Conservation (phyloP, 2,113 vertebrate genomes). For the Prinia subflava region DNA sequence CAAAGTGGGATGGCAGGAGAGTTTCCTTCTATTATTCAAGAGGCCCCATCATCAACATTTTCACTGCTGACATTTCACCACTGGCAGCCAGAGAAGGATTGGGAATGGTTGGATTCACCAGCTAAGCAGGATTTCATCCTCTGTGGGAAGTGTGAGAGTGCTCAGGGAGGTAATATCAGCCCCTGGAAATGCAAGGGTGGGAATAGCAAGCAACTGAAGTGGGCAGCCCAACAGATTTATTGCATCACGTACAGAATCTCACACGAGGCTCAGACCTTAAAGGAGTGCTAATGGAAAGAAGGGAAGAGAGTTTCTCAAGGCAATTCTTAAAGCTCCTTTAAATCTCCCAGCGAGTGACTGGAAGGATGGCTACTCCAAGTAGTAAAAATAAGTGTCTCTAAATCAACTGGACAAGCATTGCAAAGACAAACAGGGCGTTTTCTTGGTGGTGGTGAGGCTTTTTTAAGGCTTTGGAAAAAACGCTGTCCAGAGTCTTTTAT, state of each 20-base stretch:
- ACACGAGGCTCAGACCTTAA: neutral
- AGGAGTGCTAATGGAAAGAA: slow-evolving; percentile 57
- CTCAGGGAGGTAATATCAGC: slow-evolving; percentile 34
- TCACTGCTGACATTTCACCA: neutral
- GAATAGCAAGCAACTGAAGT: slow-evolving; percentile 58
- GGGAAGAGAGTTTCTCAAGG: slow-evolving; percentile 17
- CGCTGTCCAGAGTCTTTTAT: slow-evolving; percentile 5
- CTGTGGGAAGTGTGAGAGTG: slow-evolving; percentile 4
- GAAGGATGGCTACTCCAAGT: slow-evolving; percentile 31
- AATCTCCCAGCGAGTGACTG: slow-evolving; percentile 48
- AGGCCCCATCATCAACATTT: neutral
- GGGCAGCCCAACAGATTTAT: slow-evolving; percentile 58
- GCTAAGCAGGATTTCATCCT: slow-evolving; percentile 28
- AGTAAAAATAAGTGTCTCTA: slow-evolving; percentile 61
- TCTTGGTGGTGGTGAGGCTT: slow-evolving; percentile 22
- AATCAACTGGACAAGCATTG: slow-evolving; percentile 59
- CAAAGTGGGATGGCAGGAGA: neutral
- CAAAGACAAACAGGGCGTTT: slow-evolving; percentile 53
- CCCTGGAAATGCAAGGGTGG: slow-evolving; percentile 49
- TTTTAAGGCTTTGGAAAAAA: neutral
- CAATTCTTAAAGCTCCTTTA: slow-evolving; percentile 57
- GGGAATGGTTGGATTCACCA: neutral
- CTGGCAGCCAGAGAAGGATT: neutral
- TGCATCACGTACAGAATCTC: slow-evolving; percentile 35
- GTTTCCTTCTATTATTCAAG: neutral